phyloP scores from a whole-genome alignment of 2,797 vertebrate genomes.

The Xenopus petersii region DNA sequence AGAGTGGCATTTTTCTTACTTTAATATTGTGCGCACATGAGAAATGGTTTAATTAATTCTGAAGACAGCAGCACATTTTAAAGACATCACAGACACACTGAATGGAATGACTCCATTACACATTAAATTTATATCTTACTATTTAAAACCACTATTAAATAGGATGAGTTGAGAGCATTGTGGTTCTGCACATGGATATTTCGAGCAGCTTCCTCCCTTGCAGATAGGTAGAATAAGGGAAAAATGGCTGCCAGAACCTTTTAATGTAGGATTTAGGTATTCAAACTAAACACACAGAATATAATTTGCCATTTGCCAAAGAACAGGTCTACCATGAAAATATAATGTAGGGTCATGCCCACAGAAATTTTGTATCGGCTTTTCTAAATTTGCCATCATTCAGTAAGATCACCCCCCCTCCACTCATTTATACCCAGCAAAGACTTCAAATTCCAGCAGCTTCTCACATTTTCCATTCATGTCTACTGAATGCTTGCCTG shows the following conservation, averaged over 20 bases:
- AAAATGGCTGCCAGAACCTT: too few relatives aligned
- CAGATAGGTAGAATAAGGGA: neutral
- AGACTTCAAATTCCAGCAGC: too few relatives aligned
- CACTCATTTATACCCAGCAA: too few relatives aligned
- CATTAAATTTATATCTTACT: constrained; percentile 31
- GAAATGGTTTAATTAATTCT: constrained; percentile 49
- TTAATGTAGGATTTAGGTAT: too few relatives aligned
- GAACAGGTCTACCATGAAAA: too few relatives aligned
- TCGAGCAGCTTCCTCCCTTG: neutral
- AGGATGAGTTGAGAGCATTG: constrained; percentile 31
- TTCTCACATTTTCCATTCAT: too few relatives aligned
- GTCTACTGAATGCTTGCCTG: too few relatives aligned
- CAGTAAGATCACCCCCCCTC: too few relatives aligned
- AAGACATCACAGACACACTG: constrained; percentile 41
- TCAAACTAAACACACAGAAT: too few relatives aligned
- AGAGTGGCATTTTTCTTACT: constrained; percentile 44
- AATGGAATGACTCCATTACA: constrained; percentile 38
- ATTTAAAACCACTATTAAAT: constrained; percentile 41
- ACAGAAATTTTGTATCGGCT: too few relatives aligned
- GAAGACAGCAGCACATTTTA: constrained; percentile 43
- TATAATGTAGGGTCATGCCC: too few relatives aligned
- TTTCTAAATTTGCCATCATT: too few relatives aligned
- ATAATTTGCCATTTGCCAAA: neutral
- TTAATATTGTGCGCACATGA: constrained; percentile 46
- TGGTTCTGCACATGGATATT: constrained; percentile 15